Base-by-base conservation (phyloP, 1,140 invertebrate species). In the Drosophila ananassae region DNA sequence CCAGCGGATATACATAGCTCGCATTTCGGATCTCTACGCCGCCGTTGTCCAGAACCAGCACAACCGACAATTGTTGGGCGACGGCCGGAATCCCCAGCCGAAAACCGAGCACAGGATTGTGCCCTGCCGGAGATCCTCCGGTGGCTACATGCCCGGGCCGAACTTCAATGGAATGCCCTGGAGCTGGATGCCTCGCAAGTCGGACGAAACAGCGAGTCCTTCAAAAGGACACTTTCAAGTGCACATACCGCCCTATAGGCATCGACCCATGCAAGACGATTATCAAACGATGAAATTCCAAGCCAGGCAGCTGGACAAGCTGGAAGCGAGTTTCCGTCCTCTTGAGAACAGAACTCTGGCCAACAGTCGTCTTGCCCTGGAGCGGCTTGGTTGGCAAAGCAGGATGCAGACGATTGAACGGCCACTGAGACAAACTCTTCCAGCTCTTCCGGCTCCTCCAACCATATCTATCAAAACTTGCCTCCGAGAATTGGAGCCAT, bases 11-110 rank as follows among this genome's bases (percentile, higher is more conserved):
- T 39, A 51, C 2, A 67, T 67, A 0, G 8, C 21, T 12, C 24
- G 41, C 7, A 39, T 67, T 0, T 67, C 59, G 3, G 12, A 52
- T 10, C 46, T 67, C 9, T 67, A 67, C 30, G 2, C 25, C 12
- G 59, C 63, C 0, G 63, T 67, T 0, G 59, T 52, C 1, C 34
- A 63, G 28, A 51, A 67, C 12, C 32, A 17, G 6, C 59, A 67
- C 8, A 17, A 25, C 0, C 47, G 34, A 0, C 4, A 1, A 5
- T 8, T 64, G 30, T 10, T 63, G 2, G 17, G 0, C 5, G 34
- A 32, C 1, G 9, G 17, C 2, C 34, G 10, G 10, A 30, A 24
- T 3, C 17, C 24, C 0, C 24, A 12, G 0, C 34, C 34, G 2
- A 4, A 1, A 12, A 10, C 2, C 3, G 39, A 5, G 3, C 32